These are phyloP conservation scores for Rhinophrynus dorsalis DNA, from an alignment of 2,797 vertebrate genomes.

Conservation along the genomic window DNA sequence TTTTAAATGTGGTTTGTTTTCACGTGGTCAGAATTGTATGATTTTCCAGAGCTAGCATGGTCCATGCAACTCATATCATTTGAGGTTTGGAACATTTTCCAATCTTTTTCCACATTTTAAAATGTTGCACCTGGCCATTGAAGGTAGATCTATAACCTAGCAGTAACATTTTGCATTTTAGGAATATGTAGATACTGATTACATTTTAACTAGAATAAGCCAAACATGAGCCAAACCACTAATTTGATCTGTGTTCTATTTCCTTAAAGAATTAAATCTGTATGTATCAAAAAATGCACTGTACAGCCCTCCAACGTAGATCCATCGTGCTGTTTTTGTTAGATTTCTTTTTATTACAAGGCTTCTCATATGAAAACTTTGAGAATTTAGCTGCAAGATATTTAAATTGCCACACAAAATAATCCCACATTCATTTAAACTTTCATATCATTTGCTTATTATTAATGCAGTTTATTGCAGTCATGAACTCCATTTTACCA, in stretches of 20 bases:
- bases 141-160: background rate
- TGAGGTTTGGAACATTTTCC: background rate
- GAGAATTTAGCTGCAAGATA: background rate
- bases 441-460: background rate
- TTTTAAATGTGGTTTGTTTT: constrained; percentile 2
- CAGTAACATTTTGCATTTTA: background rate
- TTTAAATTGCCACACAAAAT: background rate
- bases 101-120: constrained; percentile 1
- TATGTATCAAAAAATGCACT: background rate
- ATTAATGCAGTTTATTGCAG: background rate
- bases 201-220: background rate
- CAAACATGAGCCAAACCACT: constrained; percentile 4
- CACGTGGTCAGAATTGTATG: background rate
- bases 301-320: background rate
- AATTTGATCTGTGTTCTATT: background rate
- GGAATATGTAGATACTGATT: background rate
- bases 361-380: background rate
- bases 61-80: background rate
- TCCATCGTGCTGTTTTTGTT: background rate
- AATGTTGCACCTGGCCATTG: background rate
- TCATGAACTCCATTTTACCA: background rate
- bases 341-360: background rate
- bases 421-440: background rate
- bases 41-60: background rate
- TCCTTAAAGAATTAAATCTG: background rate